Evolutionary conservation across 2,888 invertebrate genomes (phyloP), one percentile per base, ranked within the genome.

Genomic region (Pandemis cinnamomeana): DNA sequence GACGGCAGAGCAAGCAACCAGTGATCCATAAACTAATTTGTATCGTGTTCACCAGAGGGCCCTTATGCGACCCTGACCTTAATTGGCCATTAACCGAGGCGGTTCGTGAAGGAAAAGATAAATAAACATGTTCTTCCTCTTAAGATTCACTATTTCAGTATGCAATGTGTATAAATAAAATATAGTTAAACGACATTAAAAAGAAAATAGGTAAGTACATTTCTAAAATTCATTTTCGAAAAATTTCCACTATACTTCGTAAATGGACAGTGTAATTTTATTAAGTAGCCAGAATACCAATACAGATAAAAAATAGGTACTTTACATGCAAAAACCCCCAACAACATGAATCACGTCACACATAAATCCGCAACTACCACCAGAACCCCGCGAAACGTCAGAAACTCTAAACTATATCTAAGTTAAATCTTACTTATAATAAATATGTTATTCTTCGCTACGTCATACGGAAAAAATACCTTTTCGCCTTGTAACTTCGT

Each of bases 21-120:
- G 36, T n/a, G 27, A 60, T 71, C 55, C 63, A 20, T 27, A 53
- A 53, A 42, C 13, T 55, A 71, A 63, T 71, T 64, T 41, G n/a
- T 53, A 13, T 46, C 46, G 13, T 27, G 63, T 27, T 58, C 27
- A 58, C 27, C 27, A 42, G 53, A 42, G 53, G n/a, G 55, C 64
- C 27, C 55, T 58, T 55, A 46, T 11, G 51, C 8, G 70, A 62
- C 64, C 64, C 36, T 58, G 71, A 64, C 58, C 64, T 71, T 64
- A 71, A 71, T 58, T 71, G 58, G 46, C 36, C 58, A 64, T 53
- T 55, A 62, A 46, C 51, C 42, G 15, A 27, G 15, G 44, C 27
- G 27, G 27, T 64, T n/a, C 27, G 58, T 27, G n/a, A 27, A 53
- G 63, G 53, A 55, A 53, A 27, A 63, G 27, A 53, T 20, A 62